Base-by-base conservation (phyloP, 2,113 vertebrate genomes). In the Hippocampus zosterae region DNA sequence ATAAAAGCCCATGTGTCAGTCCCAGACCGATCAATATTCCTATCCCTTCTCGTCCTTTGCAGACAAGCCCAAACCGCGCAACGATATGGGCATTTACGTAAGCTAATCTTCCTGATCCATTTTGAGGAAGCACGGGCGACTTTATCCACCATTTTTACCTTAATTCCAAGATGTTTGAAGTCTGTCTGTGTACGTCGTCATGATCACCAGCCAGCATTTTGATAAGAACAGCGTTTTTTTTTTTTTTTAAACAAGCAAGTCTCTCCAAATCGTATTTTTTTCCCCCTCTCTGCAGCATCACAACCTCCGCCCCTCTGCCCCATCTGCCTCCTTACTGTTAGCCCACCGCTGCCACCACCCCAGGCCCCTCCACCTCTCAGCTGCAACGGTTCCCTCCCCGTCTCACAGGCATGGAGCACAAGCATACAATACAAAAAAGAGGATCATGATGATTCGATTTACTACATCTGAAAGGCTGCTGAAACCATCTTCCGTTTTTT, bases 281-380 rank as follows among this genome's bases (percentile, higher is more conserved):
- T 70, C 65, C 68, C 72, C 83, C 77, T 86, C 81, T 78, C 69
- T 85, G 81, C 88, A 73, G 87, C 89, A 90, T 85, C 85, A 88
- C 87, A 87, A 88, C 90, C 90, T 89, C 90, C 89, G 82, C 91
- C 90, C 87, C 88, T 91, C 87, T 89, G 83, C 84, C 88, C 81
- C 84, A 90, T 90, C 88, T 90, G 83, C 87, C 88, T 90, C 81
- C 81, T 84, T 84, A 85, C 85, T 86, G 83, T 88, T 88, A 89
- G 86, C 74, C 78, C 79, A 27, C 55, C 55, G 23, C 55, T 15
- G 55, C 55, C 55, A 44, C 29, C 62, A 40, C 83, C 79, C 76
- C 81, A 76, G 80, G 81, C 88, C 83, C 75, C 84, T 76, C 77
- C 65, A 84, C 88, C 87, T 85, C 84, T 87, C 16, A 83, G 88